These are phyloP conservation scores for Corythornis madagascariensis DNA, from an alignment of 2,113 vertebrate genomes.

Conservation along the genomic window DNA sequence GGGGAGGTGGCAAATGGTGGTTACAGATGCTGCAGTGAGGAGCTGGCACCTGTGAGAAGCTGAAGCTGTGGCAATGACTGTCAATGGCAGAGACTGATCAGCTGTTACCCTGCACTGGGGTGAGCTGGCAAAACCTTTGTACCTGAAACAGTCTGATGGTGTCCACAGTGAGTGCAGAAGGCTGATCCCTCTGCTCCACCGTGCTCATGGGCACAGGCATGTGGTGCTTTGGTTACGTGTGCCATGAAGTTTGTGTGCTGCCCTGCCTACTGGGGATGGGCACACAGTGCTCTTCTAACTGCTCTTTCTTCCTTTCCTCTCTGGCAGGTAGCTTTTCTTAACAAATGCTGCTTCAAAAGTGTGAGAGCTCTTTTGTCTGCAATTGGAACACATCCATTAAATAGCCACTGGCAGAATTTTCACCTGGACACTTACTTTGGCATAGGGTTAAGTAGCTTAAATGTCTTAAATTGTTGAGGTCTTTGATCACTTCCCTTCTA, in stretches of 20 bases:
- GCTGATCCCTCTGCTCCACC: not conserved
- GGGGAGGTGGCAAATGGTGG: not conserved
- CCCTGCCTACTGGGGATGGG: not conserved
- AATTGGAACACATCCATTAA: not conserved
- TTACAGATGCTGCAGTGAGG: not conserved
- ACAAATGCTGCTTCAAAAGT: not conserved
- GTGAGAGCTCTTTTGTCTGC: not conserved
- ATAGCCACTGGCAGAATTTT: not conserved
- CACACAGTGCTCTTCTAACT: not conserved
- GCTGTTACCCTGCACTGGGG: not conserved
- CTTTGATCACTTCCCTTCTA: not conserved
- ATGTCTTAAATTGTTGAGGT: not conserved
- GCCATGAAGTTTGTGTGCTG: not conserved
- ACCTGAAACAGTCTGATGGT: not conserved
- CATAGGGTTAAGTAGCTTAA: not conserved
- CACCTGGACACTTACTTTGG: not conserved
- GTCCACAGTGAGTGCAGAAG: not conserved
- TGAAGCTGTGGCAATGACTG: not conserved
- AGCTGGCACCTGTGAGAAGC: not conserved
- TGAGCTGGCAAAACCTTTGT: not conserved
- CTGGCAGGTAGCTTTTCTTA: not conserved
- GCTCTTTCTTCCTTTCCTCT: not conserved
- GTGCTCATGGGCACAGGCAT: not conserved
- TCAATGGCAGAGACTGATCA: not conserved
- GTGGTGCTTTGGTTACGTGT: not conserved